These are phyloP conservation scores for Caenorhabditis sp. DNA, from an alignment of 2,888 invertebrate genomes.

Conservation along the genomic window DNA sequence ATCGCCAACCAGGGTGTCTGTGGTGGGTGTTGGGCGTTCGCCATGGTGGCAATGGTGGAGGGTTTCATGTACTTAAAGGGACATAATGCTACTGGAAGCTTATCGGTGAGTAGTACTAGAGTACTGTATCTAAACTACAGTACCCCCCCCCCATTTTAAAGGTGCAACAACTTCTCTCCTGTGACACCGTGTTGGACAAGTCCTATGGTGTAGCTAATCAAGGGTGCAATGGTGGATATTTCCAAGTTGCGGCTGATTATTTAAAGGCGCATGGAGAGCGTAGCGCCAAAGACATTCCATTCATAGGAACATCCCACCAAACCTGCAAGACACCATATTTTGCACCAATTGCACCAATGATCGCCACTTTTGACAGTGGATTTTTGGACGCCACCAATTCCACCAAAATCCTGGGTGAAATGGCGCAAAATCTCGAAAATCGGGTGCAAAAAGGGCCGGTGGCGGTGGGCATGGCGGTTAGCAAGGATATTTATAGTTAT, in stretches of 20 bases:
- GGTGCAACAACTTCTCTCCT: constrained; percentile 48
- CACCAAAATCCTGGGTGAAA: not conserved
- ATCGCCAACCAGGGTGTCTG: constrained; percentile 78
- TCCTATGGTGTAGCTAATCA: constrained; percentile 72
- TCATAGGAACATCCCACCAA: constrained; percentile 1
- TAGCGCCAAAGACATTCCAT: constrained; percentile 24
- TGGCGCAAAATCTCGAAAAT: constrained; percentile 37
- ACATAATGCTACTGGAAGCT: constrained; percentile 4
- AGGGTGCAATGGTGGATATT: constrained; percentile 86
- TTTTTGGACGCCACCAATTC: constrained; percentile 9
- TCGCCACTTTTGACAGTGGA: constrained; percentile 24
- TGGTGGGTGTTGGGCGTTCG: constrained; percentile 91
- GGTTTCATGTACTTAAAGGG: constrained; percentile 32
- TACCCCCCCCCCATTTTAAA: no score
- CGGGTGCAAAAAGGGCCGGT: constrained; percentile 39
- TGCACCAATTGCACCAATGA: constrained; percentile 23
- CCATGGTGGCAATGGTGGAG: constrained; percentile 71
- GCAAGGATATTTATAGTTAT: constrained; percentile 90
- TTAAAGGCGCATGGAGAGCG: constrained; percentile 18
- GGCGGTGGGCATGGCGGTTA: constrained; percentile 74
- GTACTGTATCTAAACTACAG: no score
- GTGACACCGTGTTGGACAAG: constrained; percentile 29
- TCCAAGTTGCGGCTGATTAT: constrained; percentile 71
- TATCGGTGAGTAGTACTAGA: constrained; percentile 10
- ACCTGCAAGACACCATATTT: constrained; percentile 12